phyloP scores from a whole-genome alignment of 2,888 invertebrate genomes.

The Cremastinae sp. region DNA sequence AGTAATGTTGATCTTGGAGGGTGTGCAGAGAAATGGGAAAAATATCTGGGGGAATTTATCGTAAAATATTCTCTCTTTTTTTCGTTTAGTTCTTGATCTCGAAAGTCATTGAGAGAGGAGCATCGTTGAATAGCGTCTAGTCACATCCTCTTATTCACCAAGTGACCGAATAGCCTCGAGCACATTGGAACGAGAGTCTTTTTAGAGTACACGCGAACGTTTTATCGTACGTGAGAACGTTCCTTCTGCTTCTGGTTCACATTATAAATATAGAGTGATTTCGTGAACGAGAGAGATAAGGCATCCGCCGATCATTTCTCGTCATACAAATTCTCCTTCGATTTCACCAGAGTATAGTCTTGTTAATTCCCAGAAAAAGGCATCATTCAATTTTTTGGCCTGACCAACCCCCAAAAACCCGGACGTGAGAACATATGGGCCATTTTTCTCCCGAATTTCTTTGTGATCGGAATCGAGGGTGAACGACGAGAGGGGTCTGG shows the following conservation, averaged over 20 bases:
- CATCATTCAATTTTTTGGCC: too few species aligned
- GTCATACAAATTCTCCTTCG: too few species aligned
- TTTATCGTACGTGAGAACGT: background rate
- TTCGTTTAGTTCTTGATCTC: background rate
- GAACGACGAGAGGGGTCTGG: slow-evolving; percentile 6
- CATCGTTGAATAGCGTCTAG: slow-evolving; percentile 50
- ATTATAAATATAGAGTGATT: too few species aligned
- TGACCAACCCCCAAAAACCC: background rate
- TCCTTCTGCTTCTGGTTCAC: too few species aligned
- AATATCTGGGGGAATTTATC: slow-evolving; percentile 20
- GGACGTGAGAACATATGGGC: slow-evolving; percentile 42
- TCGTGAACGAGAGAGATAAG: too few species aligned
- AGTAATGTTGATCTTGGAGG: background rate
- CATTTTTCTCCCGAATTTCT: slow-evolving; percentile 20
- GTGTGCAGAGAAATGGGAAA: background rate
- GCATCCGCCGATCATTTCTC: too few species aligned
- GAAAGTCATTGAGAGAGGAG: slow-evolving; percentile 47
- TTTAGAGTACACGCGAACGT: slow-evolving; percentile 20
- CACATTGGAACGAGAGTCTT: slow-evolving; percentile 14
- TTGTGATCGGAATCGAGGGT: slow-evolving; percentile 20
- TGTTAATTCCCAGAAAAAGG: too few species aligned
- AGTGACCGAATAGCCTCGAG: slow-evolving; percentile 37
- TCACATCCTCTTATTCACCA: slow-evolving; percentile 50
- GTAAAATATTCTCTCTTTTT: slow-evolving; percentile 11
- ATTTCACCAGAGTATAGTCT: too few species aligned